Evolutionary conservation across 2,797 vertebrate genomes (phyloP).

Genomic region (Echeneis naucrates): DNA sequence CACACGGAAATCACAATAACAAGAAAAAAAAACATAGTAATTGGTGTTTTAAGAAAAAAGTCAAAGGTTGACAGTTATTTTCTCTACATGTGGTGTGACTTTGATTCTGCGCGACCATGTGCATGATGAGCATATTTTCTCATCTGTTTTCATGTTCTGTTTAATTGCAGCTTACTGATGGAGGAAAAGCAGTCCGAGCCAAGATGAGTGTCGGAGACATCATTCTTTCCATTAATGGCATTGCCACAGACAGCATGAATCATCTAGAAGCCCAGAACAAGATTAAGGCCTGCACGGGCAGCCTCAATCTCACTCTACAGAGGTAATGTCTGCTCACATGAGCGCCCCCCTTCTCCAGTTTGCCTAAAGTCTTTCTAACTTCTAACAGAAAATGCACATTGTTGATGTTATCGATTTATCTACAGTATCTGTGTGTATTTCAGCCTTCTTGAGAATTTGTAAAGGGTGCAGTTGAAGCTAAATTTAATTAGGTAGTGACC

Average conservation of each 20-base stretch:
- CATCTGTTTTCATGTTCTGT: neutral
- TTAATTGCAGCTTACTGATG: slow-evolving; percentile 90
- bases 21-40: neutral
- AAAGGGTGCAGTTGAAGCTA: neutral
- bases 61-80: no score
- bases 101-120: slow-evolving; percentile 1
- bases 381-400: slow-evolving; percentile 1
- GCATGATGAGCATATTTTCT: neutral
- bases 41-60: neutral
- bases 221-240: slow-evolving; percentile 93
- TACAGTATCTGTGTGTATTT: slow-evolving; percentile 15
- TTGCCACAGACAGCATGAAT: slow-evolving; percentile 93
- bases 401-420: slow-evolving; percentile 9
- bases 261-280: slow-evolving; percentile 99
- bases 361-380: slow-evolving; percentile 16
- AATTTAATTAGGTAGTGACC: slow-evolving; percentile 9
- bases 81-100: no score
- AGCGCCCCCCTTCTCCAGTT: slow-evolving; percentile 5
- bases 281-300: slow-evolving; percentile 94
- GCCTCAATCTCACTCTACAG: slow-evolving; percentile 92
- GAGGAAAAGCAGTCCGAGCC: slow-evolving; percentile 92
- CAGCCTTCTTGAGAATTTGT: slow-evolving; percentile 5
- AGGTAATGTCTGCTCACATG: slow-evolving; percentile 84
- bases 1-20: no score
- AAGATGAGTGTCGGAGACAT: slow-evolving; percentile 92